These are phyloP conservation scores for Margarornis squamiger DNA, from an alignment of 2,797 vertebrate species.

Conservation along the genomic window DNA sequence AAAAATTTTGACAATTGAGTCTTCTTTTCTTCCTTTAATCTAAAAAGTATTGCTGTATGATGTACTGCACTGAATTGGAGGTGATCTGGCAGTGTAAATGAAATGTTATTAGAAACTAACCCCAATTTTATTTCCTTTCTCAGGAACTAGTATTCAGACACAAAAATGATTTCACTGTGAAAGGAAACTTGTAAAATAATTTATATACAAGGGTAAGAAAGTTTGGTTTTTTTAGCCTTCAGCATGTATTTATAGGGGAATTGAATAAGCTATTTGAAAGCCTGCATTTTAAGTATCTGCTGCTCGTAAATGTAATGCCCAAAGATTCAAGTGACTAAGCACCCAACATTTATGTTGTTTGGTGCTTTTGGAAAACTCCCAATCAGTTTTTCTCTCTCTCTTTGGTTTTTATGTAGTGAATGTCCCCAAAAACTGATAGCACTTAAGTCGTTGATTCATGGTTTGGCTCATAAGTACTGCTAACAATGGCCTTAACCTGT, in stretches of 20 bases:
- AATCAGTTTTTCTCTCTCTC: accelerated
- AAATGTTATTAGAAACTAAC: not conserved
- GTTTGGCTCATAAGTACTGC: not conserved
- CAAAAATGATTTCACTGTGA: conserved; percentile 2
- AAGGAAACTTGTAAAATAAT: not conserved
- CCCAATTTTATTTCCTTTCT: not conserved
- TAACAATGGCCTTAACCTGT: conserved; percentile 17
- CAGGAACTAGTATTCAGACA: not conserved
- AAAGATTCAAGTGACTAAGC: not conserved
- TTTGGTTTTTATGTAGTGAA: not conserved
- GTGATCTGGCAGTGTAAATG: not conserved
- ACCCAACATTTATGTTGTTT: not conserved
- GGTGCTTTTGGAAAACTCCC: not conserved
- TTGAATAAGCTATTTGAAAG: not conserved
- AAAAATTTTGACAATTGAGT: not conserved
- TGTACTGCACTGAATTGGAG: not conserved
- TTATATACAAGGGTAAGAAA: not conserved
- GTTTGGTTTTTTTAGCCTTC: not conserved
- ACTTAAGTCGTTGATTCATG: not conserved
- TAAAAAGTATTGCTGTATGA: not conserved
- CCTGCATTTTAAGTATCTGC: not conserved
- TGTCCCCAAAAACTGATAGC: not conserved
- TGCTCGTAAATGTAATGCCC: not conserved
- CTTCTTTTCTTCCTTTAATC: not conserved
- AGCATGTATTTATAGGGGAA: not conserved